phyloP scores from a whole-genome alignment of 2,888 invertebrate genomes.

The Fabriciana adippe region DNA sequence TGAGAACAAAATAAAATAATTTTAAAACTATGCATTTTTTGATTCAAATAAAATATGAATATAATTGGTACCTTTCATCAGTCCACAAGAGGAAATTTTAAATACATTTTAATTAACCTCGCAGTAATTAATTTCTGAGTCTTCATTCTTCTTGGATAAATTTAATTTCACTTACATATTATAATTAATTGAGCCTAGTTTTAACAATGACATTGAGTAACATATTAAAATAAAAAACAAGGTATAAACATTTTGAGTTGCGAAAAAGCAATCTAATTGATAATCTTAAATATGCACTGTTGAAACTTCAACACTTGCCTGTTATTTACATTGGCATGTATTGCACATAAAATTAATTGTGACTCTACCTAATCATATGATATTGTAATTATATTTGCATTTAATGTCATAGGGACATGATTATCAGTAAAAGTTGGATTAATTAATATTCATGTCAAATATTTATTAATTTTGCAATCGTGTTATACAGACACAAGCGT shows the following conservation, averaged over 20 bases:
- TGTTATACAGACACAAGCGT: no score
- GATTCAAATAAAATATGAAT: no score
- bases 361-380: constrained; percentile 29
- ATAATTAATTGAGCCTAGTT: not conserved
- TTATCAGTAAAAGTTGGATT: not conserved
- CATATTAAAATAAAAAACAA: constrained; percentile 4
- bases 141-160: no score
- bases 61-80: no score
- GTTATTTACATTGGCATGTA: constrained; percentile 38
- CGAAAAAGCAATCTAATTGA: constrained; percentile 44
- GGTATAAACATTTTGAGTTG: constrained; percentile 31
- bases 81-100: no score
- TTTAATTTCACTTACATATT: no score
- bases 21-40: not conserved
- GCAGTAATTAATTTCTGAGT: no score
- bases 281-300: constrained; percentile 42
- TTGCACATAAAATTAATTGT: constrained; percentile 38
- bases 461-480: not conserved
- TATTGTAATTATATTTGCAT: constrained; percentile 27
- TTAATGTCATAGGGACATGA: constrained; percentile 22
- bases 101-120: no score
- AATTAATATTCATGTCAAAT: not conserved
- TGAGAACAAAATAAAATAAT: not conserved
- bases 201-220: constrained; percentile 14
- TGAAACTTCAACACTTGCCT: constrained; percentile 44